Percentiles rank a stretch among this genome's conserved stretches.
Conservation (phyloP, 2,797 vertebrate genomes). For the Oreonectes daqikongensis region DNA sequence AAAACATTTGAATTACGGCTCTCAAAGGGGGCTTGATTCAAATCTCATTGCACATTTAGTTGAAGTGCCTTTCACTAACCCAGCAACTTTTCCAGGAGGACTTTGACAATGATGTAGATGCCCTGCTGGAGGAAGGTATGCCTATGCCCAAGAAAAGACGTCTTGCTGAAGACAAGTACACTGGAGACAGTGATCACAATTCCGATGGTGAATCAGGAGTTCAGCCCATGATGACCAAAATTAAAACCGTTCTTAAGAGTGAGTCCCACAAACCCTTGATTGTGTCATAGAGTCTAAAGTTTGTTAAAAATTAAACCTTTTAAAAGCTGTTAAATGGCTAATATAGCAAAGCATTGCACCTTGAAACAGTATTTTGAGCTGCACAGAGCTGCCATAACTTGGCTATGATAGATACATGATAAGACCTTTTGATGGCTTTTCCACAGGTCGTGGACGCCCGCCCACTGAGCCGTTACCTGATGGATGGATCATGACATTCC, state of each 20-base stretch:
- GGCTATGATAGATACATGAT: neutral
- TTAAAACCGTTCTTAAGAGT: slow-evolving; percentile 99
- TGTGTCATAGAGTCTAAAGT: neutral
- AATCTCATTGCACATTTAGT: neutral
- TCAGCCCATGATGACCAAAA: slow-evolving; percentile 99
- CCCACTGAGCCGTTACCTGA: slow-evolving; percentile 98
- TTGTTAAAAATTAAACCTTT: neutral
- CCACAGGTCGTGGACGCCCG: slow-evolving; percentile 92
- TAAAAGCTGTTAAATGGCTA: too few relatives aligned
- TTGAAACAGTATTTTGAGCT: too few relatives aligned
- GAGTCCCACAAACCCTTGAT: slow-evolving; percentile 67
- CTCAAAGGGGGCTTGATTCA: slow-evolving; percentile 34
- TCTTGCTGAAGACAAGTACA: slow-evolving; percentile 84
- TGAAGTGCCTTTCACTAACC: slow-evolving; percentile 60
- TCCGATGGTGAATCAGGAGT: slow-evolving; percentile 94
- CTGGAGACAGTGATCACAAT: slow-evolving; percentile 89
- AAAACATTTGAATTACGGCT: slow-evolving; percentile 34
- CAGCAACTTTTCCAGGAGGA: slow-evolving; percentile 85
- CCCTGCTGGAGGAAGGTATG: slow-evolving; percentile 95
- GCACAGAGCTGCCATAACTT: too few relatives aligned
- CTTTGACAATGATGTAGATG: slow-evolving; percentile 99
- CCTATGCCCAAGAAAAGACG: slow-evolving; percentile 96
- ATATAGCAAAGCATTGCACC: neutral
- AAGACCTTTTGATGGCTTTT: neutral
- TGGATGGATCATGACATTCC: slow-evolving; percentile 99